Conservation (phyloP, 2,797 vertebrate genomes). For the Tinamus major region DNA sequence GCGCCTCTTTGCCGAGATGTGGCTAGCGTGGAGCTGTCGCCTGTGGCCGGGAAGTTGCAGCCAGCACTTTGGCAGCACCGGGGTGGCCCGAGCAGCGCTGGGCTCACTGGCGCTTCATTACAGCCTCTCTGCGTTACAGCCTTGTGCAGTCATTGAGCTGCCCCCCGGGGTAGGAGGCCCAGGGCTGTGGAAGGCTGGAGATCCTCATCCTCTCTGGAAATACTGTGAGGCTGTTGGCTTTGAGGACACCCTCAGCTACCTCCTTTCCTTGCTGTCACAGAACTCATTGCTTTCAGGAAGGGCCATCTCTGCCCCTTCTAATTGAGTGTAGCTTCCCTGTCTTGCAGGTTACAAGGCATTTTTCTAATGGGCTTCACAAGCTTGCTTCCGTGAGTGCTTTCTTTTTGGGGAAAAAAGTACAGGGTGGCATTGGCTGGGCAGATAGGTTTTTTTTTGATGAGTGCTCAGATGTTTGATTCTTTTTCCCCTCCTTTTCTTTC, state of each 20-base stretch:
- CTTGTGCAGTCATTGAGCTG: background rate
- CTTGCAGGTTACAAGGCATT: background rate
- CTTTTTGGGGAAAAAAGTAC: background rate
- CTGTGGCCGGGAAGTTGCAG: background rate
- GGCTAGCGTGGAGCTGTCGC: background rate
- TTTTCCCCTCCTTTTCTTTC: background rate
- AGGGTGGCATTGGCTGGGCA: background rate
- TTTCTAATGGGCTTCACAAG: background rate
- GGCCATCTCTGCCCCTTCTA: accelerated
- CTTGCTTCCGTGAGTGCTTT: background rate
- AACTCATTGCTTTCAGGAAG: background rate
- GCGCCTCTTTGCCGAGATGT: background rate
- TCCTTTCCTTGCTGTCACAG: background rate
- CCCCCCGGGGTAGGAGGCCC: background rate
- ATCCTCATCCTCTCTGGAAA: background rate
- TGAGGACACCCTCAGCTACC: background rate
- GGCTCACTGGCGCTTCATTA: background rate
- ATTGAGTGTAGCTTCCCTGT: background rate
- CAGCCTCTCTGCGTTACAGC: background rate
- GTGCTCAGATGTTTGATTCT: background rate
- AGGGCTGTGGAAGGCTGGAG: background rate
- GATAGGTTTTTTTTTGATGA: background rate
- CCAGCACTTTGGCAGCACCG: background rate
- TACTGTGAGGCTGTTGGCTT: background rate
- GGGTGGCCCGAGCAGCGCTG: background rate